phyloP scores from a whole-genome alignment of 2,888 invertebrate species.

The Caenorhabditis sp. region DNA sequence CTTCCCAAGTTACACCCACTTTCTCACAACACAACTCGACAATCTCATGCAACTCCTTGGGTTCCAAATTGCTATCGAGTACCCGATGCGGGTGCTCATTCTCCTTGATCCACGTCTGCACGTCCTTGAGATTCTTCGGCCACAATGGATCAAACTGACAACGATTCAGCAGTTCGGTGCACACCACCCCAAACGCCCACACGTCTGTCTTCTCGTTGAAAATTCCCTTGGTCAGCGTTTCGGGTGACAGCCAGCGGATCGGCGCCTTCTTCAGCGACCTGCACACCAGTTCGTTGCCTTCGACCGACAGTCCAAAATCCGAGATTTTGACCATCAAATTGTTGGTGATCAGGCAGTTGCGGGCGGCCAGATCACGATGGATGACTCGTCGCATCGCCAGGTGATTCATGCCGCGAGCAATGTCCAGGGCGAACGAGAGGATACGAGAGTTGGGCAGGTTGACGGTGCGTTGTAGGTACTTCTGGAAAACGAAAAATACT shows the following conservation, averaged over 20 bases:
- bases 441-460: constrained; percentile 11
- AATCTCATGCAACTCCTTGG: neutral
- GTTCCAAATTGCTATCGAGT: constrained; percentile 10
- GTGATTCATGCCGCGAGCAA: constrained; percentile 24
- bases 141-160: constrained; percentile 29
- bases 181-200: constrained; percentile 58
- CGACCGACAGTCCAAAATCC: constrained; percentile 66
- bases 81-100: constrained; percentile 23
- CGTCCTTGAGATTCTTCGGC: constrained; percentile 3
- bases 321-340: constrained; percentile 49
- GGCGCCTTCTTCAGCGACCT: constrained; percentile 56
- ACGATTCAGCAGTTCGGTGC: constrained; percentile 25
- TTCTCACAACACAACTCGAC: too few species aligned
- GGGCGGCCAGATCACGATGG: constrained; percentile 58
- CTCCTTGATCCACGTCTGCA: constrained; percentile 12
- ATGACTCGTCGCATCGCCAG: constrained; percentile 22
- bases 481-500: constrained; percentile 4
- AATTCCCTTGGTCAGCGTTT: constrained; percentile 37
- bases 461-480: constrained; percentile 4
- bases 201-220: constrained; percentile 61
- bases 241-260: constrained; percentile 63
- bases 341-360: constrained; percentile 46
- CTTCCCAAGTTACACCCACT: too few species aligned
- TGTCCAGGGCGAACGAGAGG: constrained; percentile 16
- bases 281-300: too few species aligned